phyloP scores from a whole-genome alignment of 2,888 invertebrate species.

The Caenorhabditis auriculariae region DNA sequence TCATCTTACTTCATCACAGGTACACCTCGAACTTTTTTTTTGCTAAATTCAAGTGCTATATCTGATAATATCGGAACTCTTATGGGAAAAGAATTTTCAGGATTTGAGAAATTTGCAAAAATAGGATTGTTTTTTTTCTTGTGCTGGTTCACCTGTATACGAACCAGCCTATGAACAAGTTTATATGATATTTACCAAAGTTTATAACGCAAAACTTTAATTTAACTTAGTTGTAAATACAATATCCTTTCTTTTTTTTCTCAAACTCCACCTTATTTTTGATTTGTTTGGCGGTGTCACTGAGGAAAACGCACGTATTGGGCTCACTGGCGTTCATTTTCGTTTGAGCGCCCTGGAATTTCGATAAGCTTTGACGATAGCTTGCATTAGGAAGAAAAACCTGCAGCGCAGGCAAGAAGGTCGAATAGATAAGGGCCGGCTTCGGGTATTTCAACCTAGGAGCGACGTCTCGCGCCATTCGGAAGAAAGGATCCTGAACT shows the following conservation, averaged over 20 bases:
- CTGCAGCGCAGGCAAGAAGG: conserved; percentile 89
- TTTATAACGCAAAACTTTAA: background rate
- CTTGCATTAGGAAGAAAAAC: background rate
- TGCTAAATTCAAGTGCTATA: too few relatives aligned
- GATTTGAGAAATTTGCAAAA: too few relatives aligned
- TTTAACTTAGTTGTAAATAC: too few relatives aligned
- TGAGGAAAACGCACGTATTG: conserved; percentile 90
- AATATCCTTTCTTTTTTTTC: background rate
- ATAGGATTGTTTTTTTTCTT: too few relatives aligned
- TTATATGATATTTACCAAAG: background rate
- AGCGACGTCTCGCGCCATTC: conserved; percentile 98
- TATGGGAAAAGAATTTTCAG: too few relatives aligned
- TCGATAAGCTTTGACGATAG: background rate
- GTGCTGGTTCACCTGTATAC: too few relatives aligned
- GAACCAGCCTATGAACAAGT: too few relatives aligned
- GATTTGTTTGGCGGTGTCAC: conserved; percentile 89
- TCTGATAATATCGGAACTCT: too few relatives aligned
- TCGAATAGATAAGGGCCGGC: conserved; percentile 79
- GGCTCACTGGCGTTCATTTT: conserved; percentile 97
- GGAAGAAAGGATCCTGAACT: conserved; percentile 87
- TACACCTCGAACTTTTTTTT: background rate
- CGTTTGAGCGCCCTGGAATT: conserved; percentile 81
- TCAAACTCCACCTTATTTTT: conserved; percentile 80
- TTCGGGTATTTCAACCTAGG: conserved; percentile 84
- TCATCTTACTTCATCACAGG: background rate